Conservation (phyloP, 2,113 vertebrate genomes). For the Butorides virescens region DNA sequence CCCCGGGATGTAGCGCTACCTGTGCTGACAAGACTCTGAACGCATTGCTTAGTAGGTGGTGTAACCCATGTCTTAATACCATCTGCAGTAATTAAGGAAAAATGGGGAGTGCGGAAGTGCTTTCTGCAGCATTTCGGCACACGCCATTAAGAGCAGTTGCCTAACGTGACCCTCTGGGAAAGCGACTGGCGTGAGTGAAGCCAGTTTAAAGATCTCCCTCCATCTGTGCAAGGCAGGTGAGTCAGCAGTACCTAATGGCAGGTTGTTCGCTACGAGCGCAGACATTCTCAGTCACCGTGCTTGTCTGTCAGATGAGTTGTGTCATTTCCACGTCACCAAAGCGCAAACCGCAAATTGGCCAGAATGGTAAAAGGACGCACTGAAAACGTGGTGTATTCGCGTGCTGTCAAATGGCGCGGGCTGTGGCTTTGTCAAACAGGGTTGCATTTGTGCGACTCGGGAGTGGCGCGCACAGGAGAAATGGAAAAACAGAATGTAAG, state of each 20-base stretch:
- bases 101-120: neutral
- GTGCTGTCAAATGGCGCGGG: neutral
- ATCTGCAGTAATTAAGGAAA: neutral
- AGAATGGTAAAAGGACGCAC: neutral
- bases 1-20: rapidly evolving
- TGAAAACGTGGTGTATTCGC: neutral
- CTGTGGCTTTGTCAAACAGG: neutral
- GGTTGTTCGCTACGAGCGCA: neutral
- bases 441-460: rapidly evolving
- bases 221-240: neutral
- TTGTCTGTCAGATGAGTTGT: neutral
- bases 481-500: rapidly evolving
- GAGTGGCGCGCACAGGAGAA: neutral
- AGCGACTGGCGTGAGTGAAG: neutral
- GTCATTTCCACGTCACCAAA: neutral
- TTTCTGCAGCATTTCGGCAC: neutral
- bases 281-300: neutral
- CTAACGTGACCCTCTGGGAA: neutral
- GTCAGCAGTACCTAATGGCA: neutral
- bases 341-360: neutral
- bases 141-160: neutral
- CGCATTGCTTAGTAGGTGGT: neutral
- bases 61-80: neutral
- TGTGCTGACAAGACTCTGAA: neutral
- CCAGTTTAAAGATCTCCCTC: neutral